Base-by-base conservation (phyloP, 2,113 vertebrate species). In the Xiphophorus maculatus region DNA sequence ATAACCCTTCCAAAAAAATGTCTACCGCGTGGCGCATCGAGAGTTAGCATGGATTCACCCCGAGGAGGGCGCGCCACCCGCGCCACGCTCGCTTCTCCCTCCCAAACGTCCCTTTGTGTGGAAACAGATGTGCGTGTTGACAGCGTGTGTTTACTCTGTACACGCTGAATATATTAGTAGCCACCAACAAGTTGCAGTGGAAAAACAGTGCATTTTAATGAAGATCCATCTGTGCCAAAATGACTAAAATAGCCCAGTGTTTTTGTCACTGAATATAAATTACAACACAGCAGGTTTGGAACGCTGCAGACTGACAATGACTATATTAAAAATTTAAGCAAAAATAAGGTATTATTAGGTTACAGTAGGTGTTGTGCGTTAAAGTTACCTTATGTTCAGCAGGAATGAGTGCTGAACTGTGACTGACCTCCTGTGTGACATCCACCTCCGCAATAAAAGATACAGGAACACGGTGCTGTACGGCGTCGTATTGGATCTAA, bases 121-220 rank as follows among this genome's bases (percentile, higher is more conserved):
- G 54, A 69, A 71, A 84, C 66, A 76, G 33, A 70, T 78, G 44
- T 61, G 30, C 15, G 35, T 30, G 58, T 15, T 79, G 74, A 73
- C 71, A 66, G 35, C 29, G 69, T 51, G 71, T 63, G 66, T 72
- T 74, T 83, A 81, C 81, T 66, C 51, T 33, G 4, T 12, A 58
- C 61, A 71, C 76, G 0, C 66, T 80, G 82, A 77, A 83, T 86
- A 76, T 30, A 66, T 86, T 80, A 79, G 74, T 37, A 58, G 30
- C 35, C 42, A 37, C 63, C 71, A 64, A 63, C 42, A 66, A 32
- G 30, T 32, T 30, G 48, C 42, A 64, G 62, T 69, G 69, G 51
- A 80, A 68, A 75, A 79, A 78, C 84, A 60, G 30, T n/a, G 60
- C 75, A 82, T 87, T 76, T 87, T 74, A 79, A 84, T 83, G 65